Conservation (phyloP, 2,888 invertebrate species). For the Chymomyza amoena region DNA sequence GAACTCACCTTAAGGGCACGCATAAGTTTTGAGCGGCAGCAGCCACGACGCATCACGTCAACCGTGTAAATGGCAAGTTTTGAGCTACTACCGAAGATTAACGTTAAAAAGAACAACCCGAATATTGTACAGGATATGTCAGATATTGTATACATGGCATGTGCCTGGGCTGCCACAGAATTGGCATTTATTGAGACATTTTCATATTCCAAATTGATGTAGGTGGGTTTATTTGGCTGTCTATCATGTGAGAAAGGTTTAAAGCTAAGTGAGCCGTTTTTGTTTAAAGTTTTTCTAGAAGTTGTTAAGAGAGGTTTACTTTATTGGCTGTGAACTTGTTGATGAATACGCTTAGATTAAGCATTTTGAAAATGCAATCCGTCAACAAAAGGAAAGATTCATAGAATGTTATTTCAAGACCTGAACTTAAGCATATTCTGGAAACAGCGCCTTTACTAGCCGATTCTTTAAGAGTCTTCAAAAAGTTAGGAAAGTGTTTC, state of each 20-base stretch:
- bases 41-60: constrained; percentile 13
- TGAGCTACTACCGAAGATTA: background rate
- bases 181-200: background rate
- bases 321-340: no score
- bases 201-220: background rate
- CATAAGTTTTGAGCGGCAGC: constrained; percentile 28
- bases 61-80: constrained; percentile 31
- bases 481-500: no score
- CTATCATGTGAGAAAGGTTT: background rate
- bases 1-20: constrained; percentile 49
- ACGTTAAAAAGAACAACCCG: background rate
- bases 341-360: no score
- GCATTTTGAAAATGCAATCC: no score
- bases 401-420: no score
- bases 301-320: no score
- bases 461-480: no score
- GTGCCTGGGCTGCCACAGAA: background rate
- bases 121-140: background rate
- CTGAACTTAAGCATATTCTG: no score
- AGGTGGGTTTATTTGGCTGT: background rate
- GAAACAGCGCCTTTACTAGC: no score
- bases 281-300: background rate
- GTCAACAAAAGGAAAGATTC: no score
- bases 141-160: background rate
- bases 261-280: background rate